These are phyloP conservation scores for Copidosoma floridanum DNA, from an alignment of 1,140 invertebrate species.

Conservation along the genomic window DNA sequence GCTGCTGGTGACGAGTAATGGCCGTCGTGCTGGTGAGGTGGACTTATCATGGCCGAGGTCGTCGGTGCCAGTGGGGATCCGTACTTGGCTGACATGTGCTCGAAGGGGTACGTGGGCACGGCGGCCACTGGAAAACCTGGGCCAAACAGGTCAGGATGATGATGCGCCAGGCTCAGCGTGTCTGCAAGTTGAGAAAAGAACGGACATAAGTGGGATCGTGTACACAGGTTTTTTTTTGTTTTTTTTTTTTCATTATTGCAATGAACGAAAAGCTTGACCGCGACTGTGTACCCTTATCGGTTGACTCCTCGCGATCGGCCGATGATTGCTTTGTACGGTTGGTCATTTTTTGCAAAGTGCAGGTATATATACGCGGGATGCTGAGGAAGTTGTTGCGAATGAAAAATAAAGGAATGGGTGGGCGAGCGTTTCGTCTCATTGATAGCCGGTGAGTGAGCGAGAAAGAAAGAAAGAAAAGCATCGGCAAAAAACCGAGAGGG, in stretches of 20 bases:
- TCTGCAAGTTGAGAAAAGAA: constrained; percentile 39
- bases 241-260: constrained; percentile 10
- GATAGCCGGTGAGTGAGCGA: neutral
- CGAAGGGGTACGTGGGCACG: constrained; percentile 43
- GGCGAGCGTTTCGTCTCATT: neutral
- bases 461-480: neutral
- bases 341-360: too few relatives aligned
- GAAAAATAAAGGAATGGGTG: neutral
- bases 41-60: constrained; percentile 45
- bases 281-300: too few relatives aligned
- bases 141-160: constrained; percentile 44
- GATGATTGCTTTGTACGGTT: too few relatives aligned
- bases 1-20: neutral
- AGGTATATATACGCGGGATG: too few relatives aligned
- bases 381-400: neutral
- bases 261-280: too few relatives aligned
- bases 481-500: too few relatives aligned
- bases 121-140: constrained; percentile 43
- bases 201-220: too few relatives aligned
- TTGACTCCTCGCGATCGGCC: too few relatives aligned
- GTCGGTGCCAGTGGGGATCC: too few relatives aligned
- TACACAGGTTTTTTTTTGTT: constrained; percentile 11
- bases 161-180: constrained; percentile 45
- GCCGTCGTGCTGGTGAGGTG: constrained; percentile 9
- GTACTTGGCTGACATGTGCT: too few relatives aligned